Base-by-base conservation (phyloP, 2,797 vertebrate species). In the Ctenopoma multispine region DNA sequence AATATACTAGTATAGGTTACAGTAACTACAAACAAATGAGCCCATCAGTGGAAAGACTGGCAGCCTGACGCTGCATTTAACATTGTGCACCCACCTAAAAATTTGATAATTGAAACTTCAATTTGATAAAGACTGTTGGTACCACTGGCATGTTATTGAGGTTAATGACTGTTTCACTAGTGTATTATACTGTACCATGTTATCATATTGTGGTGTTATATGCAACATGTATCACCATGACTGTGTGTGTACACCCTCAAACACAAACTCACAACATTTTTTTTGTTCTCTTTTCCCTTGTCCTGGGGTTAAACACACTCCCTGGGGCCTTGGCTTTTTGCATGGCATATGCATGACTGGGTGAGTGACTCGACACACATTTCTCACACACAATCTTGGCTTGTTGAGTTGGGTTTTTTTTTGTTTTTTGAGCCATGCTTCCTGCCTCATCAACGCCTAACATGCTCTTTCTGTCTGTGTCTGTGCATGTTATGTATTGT, bases 271-370 rank as follows among this genome's bases (percentile, higher is more conserved):
- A 83, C 66, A 24, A 23, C 47, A 21, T 53, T 62, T 55, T 55
- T 59, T 48, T 49, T 62, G 65, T 53, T 67, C 72, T 86, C 73
- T 81, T 63, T 69, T 68, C 71, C 64, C 76, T 77, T 27, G 9
- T 87, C 44, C 77, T 64, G 89, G 83, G 86, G 67, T 69, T 62
- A 75, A 73, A 84, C 81, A 64, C 84, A 69, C 81, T 87, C 73
- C 82, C 69, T 51, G 87, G 89, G 84, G 55, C 81, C 85, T 88
- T 92, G 92, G 86, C 90, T 93, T 86, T 80, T 94, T 93, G 93
- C 91, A 92, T 94, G 92, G 88, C 87, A 86, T 79, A 80, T 93
- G 90, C 92, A 93, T 94, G 91, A 87, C 85, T 89, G 89, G 94
- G 94, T 94, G 94, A 95, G 94, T 92, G 86, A 90, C 63, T 70